Conservation (phyloP, 2,888 invertebrate genomes). For the Eurois occulta region DNA sequence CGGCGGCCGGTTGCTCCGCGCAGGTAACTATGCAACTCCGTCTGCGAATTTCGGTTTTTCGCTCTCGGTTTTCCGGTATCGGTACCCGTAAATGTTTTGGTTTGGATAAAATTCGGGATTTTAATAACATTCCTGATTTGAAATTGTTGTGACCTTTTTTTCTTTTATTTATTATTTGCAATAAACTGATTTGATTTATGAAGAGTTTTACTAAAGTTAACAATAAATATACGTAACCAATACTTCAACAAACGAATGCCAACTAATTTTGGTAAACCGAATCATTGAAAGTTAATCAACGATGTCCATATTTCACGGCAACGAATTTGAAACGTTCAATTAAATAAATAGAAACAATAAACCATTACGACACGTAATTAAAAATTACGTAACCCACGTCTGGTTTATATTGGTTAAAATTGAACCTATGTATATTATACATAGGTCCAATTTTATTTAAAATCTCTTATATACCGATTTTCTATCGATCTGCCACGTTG, state of each 20-base stretch:
- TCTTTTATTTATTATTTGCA: not conserved
- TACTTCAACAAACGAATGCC: not conserved
- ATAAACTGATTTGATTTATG: not conserved
- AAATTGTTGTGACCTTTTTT: slow-evolving; percentile 7
- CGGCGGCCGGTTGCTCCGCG: slow-evolving; percentile 59
- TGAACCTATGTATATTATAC: too few species aligned
- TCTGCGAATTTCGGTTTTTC: slow-evolving; percentile 67
- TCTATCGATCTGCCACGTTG: not conserved
- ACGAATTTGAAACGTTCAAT: slow-evolving; percentile 31
- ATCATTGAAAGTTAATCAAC: slow-evolving; percentile 18
- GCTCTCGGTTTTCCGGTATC: slow-evolving; percentile 44
- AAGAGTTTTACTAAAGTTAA: not conserved
- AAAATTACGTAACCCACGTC: slow-evolving; percentile 9
- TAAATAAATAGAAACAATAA: slow-evolving; percentile 44
- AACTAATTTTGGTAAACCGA: slow-evolving; percentile 8
- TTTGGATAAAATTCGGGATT: slow-evolving; percentile 15
- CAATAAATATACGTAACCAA: slow-evolving; percentile 2
- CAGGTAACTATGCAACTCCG: slow-evolving; percentile 67
- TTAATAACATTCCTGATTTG: not conserved
- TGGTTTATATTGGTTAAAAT: too few species aligned
- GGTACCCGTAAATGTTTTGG: slow-evolving; percentile 17
- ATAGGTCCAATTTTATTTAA: slow-evolving; percentile 30
- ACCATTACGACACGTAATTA: slow-evolving; percentile 35
- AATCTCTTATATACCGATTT: not conserved
- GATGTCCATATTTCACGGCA: slow-evolving; percentile 22